Conservation (phyloP, 2,113 vertebrate species). For the Okapia johnstoni region DNA sequence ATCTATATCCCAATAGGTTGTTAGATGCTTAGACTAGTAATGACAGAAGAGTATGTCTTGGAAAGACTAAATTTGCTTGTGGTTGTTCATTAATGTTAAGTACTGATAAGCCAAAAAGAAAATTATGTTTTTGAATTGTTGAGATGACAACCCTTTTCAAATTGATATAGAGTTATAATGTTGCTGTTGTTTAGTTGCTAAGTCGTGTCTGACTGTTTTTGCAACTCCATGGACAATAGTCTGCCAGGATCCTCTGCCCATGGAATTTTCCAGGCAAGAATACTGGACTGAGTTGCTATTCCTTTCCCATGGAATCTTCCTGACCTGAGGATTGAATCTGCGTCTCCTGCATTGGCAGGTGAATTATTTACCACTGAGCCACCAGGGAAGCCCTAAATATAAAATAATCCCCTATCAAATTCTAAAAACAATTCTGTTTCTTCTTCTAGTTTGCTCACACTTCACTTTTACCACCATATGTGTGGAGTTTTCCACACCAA, state of each 20-base stretch:
- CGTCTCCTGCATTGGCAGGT: not conserved
- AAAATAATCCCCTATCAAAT: not conserved
- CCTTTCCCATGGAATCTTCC: not conserved
- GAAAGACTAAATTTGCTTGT: not conserved
- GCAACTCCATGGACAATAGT: not conserved
- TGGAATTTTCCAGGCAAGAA: not conserved
- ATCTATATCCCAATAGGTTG: not conserved
- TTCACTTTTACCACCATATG: not conserved
- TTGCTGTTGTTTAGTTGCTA: not conserved
- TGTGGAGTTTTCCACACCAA: not conserved
- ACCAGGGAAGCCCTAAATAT: not conserved
- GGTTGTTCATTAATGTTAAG: not conserved
- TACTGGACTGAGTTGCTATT: not conserved
- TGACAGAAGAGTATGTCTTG: not conserved
- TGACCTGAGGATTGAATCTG: not conserved
- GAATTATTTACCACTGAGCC: not conserved
- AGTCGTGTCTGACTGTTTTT: not conserved
- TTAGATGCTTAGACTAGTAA: not conserved
- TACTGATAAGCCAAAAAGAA: not conserved
- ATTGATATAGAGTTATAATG: not conserved
- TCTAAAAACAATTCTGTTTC: not conserved
- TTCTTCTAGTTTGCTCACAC: not conserved
- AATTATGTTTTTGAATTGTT: not conserved
- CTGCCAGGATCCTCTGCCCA: not conserved
- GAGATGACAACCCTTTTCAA: not conserved